These are phyloP conservation scores for Thunnus maccoyii DNA, from an alignment of 2,113 vertebrate genomes.

Conservation along the genomic window DNA sequence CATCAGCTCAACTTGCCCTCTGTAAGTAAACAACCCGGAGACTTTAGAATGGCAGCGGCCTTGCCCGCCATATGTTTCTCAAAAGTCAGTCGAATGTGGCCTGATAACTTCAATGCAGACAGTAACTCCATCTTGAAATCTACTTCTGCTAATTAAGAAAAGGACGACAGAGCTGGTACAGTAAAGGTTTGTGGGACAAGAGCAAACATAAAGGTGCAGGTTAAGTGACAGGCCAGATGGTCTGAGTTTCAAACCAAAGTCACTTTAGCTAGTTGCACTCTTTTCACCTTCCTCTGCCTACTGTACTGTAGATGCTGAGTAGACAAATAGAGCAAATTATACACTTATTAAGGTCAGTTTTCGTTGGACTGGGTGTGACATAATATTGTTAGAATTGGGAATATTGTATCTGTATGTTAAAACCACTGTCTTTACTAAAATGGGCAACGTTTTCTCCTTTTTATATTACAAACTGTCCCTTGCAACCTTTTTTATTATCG, in stretches of 20 bases:
- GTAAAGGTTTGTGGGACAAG: constrained; percentile 54
- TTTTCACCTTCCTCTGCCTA: constrained; percentile 44
- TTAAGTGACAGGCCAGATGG: constrained; percentile 80
- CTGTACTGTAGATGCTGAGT: constrained; percentile 49
- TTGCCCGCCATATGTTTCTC: constrained; percentile 61
- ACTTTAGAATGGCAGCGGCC: constrained; percentile 43
- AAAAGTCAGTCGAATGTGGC: constrained; percentile 36
- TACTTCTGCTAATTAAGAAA: constrained; percentile 41
- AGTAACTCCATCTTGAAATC: constrained; percentile 37
- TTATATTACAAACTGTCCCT: neutral
- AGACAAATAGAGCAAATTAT: constrained; percentile 6
- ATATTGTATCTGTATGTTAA: neutral
- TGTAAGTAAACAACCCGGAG: constrained; percentile 29
- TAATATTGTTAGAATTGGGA: neutral
- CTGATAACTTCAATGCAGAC: constrained; percentile 7
- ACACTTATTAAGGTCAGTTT: neutral
- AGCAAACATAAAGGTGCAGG: constrained; percentile 73
- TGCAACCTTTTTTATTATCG: constrained; percentile 1
- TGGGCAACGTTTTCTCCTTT: neutral
- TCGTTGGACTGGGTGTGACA: neutral
- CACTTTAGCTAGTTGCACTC: constrained; percentile 64
- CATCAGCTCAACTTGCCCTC: constrained; percentile 12
- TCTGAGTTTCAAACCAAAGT: constrained; percentile 69
- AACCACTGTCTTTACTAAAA: neutral
- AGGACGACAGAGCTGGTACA: constrained; percentile 33